These are phyloP conservation scores for Luperina testacea DNA, from an alignment of 2,888 invertebrate genomes.

Conservation along the genomic window DNA sequence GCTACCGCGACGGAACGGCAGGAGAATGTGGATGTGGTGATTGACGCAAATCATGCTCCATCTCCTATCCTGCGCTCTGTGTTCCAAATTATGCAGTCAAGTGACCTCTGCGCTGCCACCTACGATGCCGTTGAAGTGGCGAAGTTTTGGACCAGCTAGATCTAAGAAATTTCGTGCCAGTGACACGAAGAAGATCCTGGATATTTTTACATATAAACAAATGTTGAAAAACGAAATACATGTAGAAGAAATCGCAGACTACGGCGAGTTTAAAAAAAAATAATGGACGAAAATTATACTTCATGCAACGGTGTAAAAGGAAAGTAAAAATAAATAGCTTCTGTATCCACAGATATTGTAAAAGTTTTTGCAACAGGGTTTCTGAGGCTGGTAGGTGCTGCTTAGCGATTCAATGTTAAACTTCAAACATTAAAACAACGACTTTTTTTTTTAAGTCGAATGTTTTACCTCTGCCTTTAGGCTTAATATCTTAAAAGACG, in stretches of 20 bases:
- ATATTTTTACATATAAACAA: not conserved
- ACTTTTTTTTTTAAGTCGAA: conserved; percentile 35
- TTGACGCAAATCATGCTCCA: not conserved
- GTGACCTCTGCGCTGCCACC: too few relatives aligned
- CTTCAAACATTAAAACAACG: conserved; percentile 54
- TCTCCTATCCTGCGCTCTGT: not conserved
- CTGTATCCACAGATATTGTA: conserved; percentile 54
- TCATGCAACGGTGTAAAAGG: conserved; percentile 26
- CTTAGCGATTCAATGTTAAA: conserved; percentile 52
- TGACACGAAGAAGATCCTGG: not conserved
- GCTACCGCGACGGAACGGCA: too few relatives aligned
- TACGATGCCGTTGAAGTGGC: too few relatives aligned
- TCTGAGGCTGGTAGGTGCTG: conserved; percentile 32
- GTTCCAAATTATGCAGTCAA: not conserved
- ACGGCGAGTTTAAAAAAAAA: not conserved
- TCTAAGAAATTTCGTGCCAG: not conserved
- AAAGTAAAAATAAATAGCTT: conserved; percentile 51
- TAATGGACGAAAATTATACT: conserved; percentile 42
- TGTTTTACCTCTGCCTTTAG: conserved; percentile 11
- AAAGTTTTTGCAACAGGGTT: conserved; percentile 55
- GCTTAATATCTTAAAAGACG: conserved; percentile 26
- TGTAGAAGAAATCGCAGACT: rapidly evolving
- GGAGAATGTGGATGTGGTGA: too few relatives aligned
- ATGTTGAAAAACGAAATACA: not conserved
- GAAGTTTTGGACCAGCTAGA: too few relatives aligned